Conservation (phyloP, 2,113 vertebrate species). For the Pollimyrus isidori region DNA sequence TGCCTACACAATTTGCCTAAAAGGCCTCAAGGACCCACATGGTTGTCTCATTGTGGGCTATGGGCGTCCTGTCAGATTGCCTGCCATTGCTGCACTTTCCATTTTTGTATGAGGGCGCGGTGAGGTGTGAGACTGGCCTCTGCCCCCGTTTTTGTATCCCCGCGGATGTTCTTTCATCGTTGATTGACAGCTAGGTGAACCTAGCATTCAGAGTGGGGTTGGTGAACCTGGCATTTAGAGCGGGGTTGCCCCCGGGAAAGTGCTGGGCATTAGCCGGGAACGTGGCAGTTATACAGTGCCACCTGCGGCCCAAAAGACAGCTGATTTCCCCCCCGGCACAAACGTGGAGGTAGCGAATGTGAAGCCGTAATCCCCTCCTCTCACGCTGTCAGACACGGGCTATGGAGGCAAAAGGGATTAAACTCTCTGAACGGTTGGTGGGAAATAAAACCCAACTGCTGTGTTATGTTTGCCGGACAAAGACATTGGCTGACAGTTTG, state of each 20-base stretch:
- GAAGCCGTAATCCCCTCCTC: not conserved
- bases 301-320: not conserved
- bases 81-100: not conserved
- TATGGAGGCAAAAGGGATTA: not conserved
- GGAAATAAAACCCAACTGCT: not conserved
- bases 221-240: not conserved
- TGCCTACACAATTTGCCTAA: not conserved
- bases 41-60: not conserved
- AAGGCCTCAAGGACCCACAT: not conserved
- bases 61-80: not conserved
- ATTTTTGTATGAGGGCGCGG: not conserved
- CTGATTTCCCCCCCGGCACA: not conserved
- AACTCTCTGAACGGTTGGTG: not conserved
- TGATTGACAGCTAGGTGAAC: not conserved
- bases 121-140: not conserved
- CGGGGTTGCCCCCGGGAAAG: not conserved
- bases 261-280: too few relatives aligned
- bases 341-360: not conserved
- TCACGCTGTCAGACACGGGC: not conserved
- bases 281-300: not conserved
- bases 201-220: too few relatives aligned
- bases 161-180: not conserved
- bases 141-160: not conserved
- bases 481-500: not conserved
- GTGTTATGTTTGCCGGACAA: not conserved